Percentiles rank a stretch among this genome's conserved stretches.
These are phyloP conservation scores for Cheirogaleus medius DNA, from an alignment of 2,113 vertebrate genomes.

Conservation along the genomic window DNA sequence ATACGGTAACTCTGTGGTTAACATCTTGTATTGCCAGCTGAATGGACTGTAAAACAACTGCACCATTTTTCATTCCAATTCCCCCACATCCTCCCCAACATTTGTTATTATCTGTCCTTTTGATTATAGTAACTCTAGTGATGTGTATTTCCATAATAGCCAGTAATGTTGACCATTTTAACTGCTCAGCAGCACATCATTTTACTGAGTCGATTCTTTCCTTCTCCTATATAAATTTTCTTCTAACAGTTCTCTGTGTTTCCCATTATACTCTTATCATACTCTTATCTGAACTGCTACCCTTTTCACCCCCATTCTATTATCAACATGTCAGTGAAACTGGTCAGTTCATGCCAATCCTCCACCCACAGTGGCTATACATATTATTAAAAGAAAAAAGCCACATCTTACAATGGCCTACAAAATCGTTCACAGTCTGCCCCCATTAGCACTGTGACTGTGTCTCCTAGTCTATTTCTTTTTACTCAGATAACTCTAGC, in stretches of 20 bases:
- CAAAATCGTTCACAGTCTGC: neutral
- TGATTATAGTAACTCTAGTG: neutral
- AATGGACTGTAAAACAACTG: neutral
- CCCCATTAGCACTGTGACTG: neutral
- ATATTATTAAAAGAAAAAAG: neutral
- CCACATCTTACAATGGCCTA: neutral
- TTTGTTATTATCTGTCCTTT: neutral
- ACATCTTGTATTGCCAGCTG: neutral
- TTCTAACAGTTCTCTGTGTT: neutral
- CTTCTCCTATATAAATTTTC: neutral
- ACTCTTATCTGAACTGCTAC: neutral
- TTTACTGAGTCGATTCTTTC: neutral
- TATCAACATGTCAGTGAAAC: neutral
- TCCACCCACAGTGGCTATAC: neutral
- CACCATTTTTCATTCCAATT: neutral
- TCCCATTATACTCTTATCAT: neutral
- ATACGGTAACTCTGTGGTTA: neutral
- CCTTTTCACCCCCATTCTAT: neutral
- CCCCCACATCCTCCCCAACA: neutral
- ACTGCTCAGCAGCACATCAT: neutral
- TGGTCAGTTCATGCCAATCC: neutral
- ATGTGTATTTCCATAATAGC: neutral
- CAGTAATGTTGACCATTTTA: neutral
- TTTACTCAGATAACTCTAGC: neutral
- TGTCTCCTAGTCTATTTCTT: neutral